Evolutionary conservation across 1,140 invertebrate genomes (phyloP).

Genomic region (Mycetomoellerius zeteki): DNA sequence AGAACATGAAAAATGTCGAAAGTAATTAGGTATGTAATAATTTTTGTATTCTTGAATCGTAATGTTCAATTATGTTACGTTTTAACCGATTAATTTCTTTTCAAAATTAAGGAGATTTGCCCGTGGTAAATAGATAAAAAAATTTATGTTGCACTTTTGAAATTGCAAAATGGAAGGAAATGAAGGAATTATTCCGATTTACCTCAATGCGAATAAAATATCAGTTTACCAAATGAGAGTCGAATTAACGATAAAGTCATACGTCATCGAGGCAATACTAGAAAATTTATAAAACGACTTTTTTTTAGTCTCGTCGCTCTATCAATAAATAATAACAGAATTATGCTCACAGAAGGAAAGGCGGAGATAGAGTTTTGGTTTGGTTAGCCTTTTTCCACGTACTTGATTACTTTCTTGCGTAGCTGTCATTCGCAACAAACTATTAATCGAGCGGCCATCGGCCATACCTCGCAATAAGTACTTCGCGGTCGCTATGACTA

Average conservation of each 20-base stretch:
- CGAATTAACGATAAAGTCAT: not conserved
- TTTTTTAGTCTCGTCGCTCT: not conserved
- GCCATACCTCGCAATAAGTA: conserved; percentile 69
- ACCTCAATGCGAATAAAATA: not conserved
- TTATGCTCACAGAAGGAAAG: conserved; percentile 57
- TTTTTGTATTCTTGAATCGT: not conserved
- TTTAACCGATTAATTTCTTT: not conserved
- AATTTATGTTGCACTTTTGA: too few species aligned
- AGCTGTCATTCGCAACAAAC: conserved; percentile 76
- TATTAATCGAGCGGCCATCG: conserved; percentile 71
- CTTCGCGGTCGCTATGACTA: conserved; percentile 78
- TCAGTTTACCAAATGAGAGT: not conserved
- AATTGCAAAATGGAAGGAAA: too few species aligned
- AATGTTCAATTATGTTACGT: not conserved
- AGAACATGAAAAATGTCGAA: not conserved
- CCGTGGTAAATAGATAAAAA: too few species aligned
- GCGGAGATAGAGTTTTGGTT: not conserved
- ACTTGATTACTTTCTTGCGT: conserved; percentile 65
- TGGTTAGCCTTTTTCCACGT: conserved; percentile 1
- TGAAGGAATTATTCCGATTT: not conserved
- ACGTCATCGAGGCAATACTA: not conserved
- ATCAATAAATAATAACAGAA: not conserved
- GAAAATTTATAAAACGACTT: not conserved
- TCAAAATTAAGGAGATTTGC: not conserved
- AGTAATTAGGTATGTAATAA: not conserved